phyloP scores from a whole-genome alignment of 2,888 invertebrate genomes.

The Cataglyphis altisquamis region DNA sequence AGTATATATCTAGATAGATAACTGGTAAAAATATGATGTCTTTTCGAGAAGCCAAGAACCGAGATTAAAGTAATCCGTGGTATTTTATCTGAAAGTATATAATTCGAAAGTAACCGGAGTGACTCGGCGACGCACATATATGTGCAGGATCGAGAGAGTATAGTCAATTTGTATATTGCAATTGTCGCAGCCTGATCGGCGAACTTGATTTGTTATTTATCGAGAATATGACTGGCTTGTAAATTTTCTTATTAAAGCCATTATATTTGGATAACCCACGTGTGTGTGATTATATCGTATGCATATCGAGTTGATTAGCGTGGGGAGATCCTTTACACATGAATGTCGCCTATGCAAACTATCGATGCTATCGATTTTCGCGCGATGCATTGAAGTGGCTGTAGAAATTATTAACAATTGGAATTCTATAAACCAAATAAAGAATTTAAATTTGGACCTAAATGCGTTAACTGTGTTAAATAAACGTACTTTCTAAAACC shows the following conservation, averaged over 20 bases:
- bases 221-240: constrained; percentile 12
- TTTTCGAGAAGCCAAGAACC: constrained; percentile 13
- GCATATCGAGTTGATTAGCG: constrained; percentile 16
- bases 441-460: constrained; percentile 13
- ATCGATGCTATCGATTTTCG: not conserved
- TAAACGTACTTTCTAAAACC: constrained; percentile 25
- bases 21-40: constrained; percentile 28
- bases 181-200: constrained; percentile 26
- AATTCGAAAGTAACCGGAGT: constrained; percentile 24
- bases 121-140: constrained; percentile 22
- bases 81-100: constrained; percentile 11
- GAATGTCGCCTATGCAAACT: constrained; percentile 12
- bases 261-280: constrained; percentile 25
- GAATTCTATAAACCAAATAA: constrained; percentile 34
- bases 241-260: constrained; percentile 24
- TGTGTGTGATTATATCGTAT: constrained; percentile 21
- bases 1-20: constrained; percentile 2
- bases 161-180: constrained; percentile 47
- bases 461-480: constrained; percentile 2
- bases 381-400: not conserved
- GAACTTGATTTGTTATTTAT: constrained; percentile 42
- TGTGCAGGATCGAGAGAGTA: constrained; percentile 20
- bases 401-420: constrained; percentile 35
- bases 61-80: constrained; percentile 24
- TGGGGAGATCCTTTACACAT: constrained; percentile 21